Percentiles rank a stretch among this genome's conserved stretches.
Evolutionary conservation across 2,797 vertebrate genomes (phyloP).

Genomic region (Arvicola amphibius): DNA sequence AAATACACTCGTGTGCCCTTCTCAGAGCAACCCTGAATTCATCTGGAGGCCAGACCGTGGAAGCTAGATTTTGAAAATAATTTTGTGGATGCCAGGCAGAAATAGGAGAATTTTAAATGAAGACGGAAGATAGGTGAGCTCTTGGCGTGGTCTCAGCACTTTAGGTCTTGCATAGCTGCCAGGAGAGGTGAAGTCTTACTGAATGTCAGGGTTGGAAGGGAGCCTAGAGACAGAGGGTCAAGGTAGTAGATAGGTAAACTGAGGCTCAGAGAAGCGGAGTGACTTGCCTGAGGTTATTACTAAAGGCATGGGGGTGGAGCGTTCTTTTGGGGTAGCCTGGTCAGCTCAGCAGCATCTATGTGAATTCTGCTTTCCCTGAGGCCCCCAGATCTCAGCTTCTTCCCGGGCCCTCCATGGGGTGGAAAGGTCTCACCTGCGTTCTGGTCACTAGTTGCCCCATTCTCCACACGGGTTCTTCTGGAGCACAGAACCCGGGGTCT

Average conservation of each 20-base stretch:
- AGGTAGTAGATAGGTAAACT: constrained; percentile 33
- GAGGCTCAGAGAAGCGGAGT: background rate
- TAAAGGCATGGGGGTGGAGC: background rate
- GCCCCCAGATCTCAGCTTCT: constrained; percentile 14
- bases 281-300: constrained; percentile 27
- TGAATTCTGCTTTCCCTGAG: background rate
- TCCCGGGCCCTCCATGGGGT: background rate
- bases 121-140: constrained; percentile 46
- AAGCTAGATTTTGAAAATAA: constrained; percentile 23
- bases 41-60: background rate
- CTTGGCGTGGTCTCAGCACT: constrained; percentile 12
- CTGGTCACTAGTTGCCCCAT: background rate
- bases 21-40: constrained; percentile 35
- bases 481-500: background rate
- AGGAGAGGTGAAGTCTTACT: constrained; percentile 21
- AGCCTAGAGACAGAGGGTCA: constrained; percentile 28
- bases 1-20: background rate
- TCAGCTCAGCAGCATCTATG: background rate
- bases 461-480: constrained; percentile 16
- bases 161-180: constrained; percentile 38
- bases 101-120: background rate
- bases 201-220: constrained; percentile 50
- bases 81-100: constrained; percentile 8
- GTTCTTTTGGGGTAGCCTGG: background rate
- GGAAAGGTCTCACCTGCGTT: constrained; percentile 3